Conservation (phyloP, 1,140 invertebrate genomes). For the Oryctes rhinoceros region DNA sequence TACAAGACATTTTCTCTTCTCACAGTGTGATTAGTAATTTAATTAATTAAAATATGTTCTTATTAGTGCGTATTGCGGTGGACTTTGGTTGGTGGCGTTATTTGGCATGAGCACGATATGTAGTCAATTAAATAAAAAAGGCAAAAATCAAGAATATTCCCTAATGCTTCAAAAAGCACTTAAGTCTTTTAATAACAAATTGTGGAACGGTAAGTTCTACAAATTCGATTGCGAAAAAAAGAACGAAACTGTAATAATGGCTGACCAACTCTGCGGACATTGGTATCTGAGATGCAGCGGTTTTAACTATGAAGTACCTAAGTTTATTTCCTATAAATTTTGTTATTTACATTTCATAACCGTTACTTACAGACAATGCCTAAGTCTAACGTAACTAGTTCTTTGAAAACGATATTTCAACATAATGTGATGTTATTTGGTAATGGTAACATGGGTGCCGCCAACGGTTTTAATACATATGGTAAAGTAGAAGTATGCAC, state of each 20-base stretch:
- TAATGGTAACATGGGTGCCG: constrained; percentile 83
- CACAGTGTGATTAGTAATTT: too few relatives aligned
- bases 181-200: constrained; percentile 77
- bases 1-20: too few relatives aligned
- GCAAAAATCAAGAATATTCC: constrained; percentile 66
- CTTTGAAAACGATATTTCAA: constrained; percentile 79
- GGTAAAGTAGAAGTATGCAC: constrained; percentile 77
- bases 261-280: constrained; percentile 91
- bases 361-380: constrained; percentile 60
- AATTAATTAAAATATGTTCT: constrained; percentile 21
- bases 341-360: background rate
- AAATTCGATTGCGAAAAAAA: constrained; percentile 79
- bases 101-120: constrained; percentile 78
- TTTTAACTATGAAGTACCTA: constrained; percentile 55
- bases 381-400: constrained; percentile 74
- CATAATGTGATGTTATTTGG: constrained; percentile 85
- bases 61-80: constrained; percentile 88
- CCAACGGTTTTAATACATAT: constrained; percentile 84
- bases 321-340: too few relatives aligned
- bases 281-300: constrained; percentile 82
- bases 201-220: constrained; percentile 88
- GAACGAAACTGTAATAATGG: constrained; percentile 75
- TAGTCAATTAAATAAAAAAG: constrained; percentile 63
- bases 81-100: constrained; percentile 86
- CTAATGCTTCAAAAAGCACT: constrained; percentile 74